A percentile compares a stretch with the other conserved stretches of the same genome.
Evolutionary conservation across 2,888 invertebrate species (phyloP).

Genomic region (Xylophagus ater): DNA sequence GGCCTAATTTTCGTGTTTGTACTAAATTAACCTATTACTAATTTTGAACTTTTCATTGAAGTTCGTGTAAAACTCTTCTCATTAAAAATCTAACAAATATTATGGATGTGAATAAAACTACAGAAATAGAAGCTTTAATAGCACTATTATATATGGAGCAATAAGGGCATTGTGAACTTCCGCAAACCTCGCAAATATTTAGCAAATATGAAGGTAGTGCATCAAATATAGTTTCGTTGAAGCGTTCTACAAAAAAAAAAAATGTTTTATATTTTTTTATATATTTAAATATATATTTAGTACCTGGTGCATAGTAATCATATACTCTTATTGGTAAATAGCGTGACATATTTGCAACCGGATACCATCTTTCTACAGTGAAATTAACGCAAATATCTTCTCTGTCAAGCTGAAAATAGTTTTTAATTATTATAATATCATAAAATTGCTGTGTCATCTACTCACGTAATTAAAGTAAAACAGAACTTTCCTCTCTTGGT

Average conservation of each 20-base stretch:
- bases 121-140: conserved; percentile 22
- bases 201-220: conserved; percentile 73
- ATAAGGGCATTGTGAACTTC: conserved; percentile 88
- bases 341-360: conserved; percentile 92
- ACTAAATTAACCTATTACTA: too few relatives aligned
- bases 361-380: conserved; percentile 88
- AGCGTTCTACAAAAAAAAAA: conserved; percentile 57
- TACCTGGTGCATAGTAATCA: conserved; percentile 94
- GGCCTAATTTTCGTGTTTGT: too few relatives aligned
- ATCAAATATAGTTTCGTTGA: conserved; percentile 85
- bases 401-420: conserved; percentile 55
- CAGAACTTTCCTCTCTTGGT: conserved; percentile 66
- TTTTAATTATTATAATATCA: not conserved
- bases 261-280: not conserved
- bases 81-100: too few relatives aligned
- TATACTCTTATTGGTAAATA: conserved; percentile 83
- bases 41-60: too few relatives aligned
- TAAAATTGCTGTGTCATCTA: conserved; percentile 21
- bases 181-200: conserved; percentile 89
- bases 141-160: conserved; percentile 74
- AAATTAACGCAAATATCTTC: conserved; percentile 84
- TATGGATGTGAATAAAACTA: too few relatives aligned
- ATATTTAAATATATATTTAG: conserved; percentile 19
- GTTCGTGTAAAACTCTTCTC: too few relatives aligned
- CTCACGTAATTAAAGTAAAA: conserved; percentile 91